Base-by-base conservation (phyloP, 1,140 invertebrate genomes). In the Prorops nasuta region DNA sequence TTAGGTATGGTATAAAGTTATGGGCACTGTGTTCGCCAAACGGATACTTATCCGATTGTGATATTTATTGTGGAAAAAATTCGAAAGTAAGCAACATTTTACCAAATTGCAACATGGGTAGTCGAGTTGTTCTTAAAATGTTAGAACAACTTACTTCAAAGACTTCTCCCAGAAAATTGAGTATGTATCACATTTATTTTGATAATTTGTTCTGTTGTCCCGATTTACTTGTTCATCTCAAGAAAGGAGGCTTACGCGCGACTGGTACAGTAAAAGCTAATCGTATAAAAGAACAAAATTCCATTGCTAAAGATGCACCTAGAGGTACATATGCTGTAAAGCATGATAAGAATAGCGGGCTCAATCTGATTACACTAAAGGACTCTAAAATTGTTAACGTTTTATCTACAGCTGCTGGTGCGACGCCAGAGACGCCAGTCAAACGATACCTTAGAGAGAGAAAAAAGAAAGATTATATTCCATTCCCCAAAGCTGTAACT, bases 1-100 rank as follows among this genome's bases (percentile, higher is more conserved):
- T 72, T 35, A 46, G 62, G 37, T 77, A 69, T 57, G 72, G 72
- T 16, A 59, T 69, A n/a, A 76, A 74, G 60, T 42, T 69, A 16
- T 76, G 63, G 57, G 49, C 46, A 16, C 21, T 60, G 15, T 41
- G 18, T 21, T 20, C 12, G 8, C 16, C 39, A 20, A 19, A 21
- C 7, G 39, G 39, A 20, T 41, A 41, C 21, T 41, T 21, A 22
- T 41, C 15, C 9, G 21, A 41, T 41, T 41, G 10, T 15, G 39
- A 41, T 41, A 20, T 41, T 20, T 41, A 41, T 41, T 41, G 39
- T 21, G 39, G 39, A 41, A 41, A 41, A 20, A 12, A 41, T 41
- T 41, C 39, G 10, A 20, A 16, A 17, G 17, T 19, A 15, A 19
- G 17, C 18, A 17, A 17, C 21, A 41, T 20, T 12, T 20, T 44